A percentile compares a stretch with the other conserved stretches of the same genome.
phyloP scores from a whole-genome alignment of 37 sponge, comb jelly and placozoan species.

The Geodia barretti region DNA sequence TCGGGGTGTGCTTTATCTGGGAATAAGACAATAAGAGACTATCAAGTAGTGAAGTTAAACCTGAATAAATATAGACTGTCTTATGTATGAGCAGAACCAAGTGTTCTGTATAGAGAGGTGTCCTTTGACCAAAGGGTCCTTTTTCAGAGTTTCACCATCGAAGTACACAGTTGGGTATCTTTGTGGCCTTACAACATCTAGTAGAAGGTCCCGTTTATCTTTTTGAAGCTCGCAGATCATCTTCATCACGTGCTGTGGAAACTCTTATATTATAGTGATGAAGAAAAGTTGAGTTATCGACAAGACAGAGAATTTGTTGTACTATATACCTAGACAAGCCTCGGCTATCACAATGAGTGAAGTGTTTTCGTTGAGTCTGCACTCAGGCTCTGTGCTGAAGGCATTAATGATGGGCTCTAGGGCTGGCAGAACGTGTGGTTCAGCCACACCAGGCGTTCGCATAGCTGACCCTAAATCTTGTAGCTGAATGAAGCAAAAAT shows the following conservation, averaged over 20 bases:
- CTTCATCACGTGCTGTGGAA: conserved; percentile 40
- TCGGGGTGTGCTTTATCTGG: conserved; percentile 36
- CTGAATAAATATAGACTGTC: too few species aligned
- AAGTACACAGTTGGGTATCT: too few species aligned
- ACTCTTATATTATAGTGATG: conserved; percentile 13
- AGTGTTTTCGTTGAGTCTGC: conserved; percentile 22
- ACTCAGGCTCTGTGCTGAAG: conserved; percentile 11
- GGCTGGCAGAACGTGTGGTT: background rate
- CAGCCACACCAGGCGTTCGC: background rate
- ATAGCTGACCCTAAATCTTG: conserved; percentile 28
- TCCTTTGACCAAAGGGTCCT: too few species aligned
- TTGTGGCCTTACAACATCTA: conserved; percentile 22
- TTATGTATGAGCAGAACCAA: too few species aligned
- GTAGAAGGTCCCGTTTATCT: conserved; percentile 23
- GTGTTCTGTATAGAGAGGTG: conserved; percentile 1
- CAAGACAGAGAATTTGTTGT: background rate
- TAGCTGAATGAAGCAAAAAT: conserved; percentile 6
- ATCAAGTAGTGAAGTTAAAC: background rate
- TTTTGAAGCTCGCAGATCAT: conserved; percentile 8
- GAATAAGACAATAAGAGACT: background rate
- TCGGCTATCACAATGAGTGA: conserved; percentile 33
- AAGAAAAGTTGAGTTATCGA: too few species aligned
- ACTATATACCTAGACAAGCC: conserved; percentile 1
- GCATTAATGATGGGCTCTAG: conserved; percentile 26
- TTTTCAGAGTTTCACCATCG: too few species aligned